phyloP scores from a whole-genome alignment of 2,888 invertebrate genomes.

The Caenorhabditis wallacei region DNA sequence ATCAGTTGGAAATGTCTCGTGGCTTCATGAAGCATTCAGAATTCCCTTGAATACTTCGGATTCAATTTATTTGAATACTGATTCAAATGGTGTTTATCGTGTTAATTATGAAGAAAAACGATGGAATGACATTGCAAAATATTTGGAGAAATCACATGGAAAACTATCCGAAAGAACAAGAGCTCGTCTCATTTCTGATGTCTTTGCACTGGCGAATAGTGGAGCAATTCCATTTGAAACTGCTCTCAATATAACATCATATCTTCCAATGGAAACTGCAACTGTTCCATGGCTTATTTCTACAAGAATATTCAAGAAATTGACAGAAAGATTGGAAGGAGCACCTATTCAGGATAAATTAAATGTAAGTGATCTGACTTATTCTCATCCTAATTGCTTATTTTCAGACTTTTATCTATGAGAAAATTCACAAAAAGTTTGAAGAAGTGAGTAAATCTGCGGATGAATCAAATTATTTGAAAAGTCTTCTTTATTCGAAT shows the following conservation, averaged over 20 bases:
- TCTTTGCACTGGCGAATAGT: slow-evolving; percentile 85
- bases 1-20: slow-evolving; percentile 69
- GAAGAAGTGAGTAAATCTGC: slow-evolving; percentile 34
- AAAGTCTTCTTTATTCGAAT: slow-evolving; percentile 26
- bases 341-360: slow-evolving; percentile 53
- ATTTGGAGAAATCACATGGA: slow-evolving; percentile 40
- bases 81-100: slow-evolving; percentile 81
- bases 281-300: slow-evolving; percentile 63
- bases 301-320: slow-evolving; percentile 37
- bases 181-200: slow-evolving; percentile 92
- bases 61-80: slow-evolving; percentile 78
- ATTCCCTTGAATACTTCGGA: slow-evolving; percentile 69
- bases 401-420: slow-evolving; percentile 55
- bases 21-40: slow-evolving; percentile 77
- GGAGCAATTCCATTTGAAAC: slow-evolving; percentile 86
- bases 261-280: slow-evolving; percentile 67
- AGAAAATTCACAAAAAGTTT: slow-evolving; percentile 51
- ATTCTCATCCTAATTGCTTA: not conserved
- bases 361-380: slow-evolving; percentile 48
- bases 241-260: slow-evolving; percentile 69
- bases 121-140: slow-evolving; percentile 68
- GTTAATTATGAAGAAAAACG: slow-evolving; percentile 72
- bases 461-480: slow-evolving; percentile 37
- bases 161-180: slow-evolving; percentile 60
- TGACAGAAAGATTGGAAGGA: slow-evolving; percentile 55